These are phyloP conservation scores for Triplophysa rosa DNA, from an alignment of 2,113 vertebrate species.

Conservation along the genomic window DNA sequence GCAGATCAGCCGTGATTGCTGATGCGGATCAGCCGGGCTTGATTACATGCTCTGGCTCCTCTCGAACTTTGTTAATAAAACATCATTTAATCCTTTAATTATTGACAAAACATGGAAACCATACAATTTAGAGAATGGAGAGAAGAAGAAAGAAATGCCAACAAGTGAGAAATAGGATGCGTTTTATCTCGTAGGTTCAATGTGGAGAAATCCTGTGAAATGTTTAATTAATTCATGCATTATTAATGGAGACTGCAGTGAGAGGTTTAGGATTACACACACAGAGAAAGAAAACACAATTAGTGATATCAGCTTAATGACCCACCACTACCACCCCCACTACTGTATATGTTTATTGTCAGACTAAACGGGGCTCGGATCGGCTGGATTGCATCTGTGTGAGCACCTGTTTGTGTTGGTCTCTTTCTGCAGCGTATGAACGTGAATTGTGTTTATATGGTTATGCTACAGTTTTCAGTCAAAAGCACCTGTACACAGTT, in stretches of 20 bases:
- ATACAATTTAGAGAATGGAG: constrained; percentile 72
- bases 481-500: no score
- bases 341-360: constrained; percentile 64
- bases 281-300: constrained; percentile 75
- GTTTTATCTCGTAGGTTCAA: constrained; percentile 80
- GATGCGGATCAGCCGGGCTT: no score
- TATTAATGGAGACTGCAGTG: constrained; percentile 78
- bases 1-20: no score
- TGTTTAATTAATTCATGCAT: constrained; percentile 85
- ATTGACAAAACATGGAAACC: constrained; percentile 78
- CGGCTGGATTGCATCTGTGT: constrained; percentile 15
- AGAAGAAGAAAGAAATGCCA: constrained; percentile 35
- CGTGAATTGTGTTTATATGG: constrained; percentile 41
- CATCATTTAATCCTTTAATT: no score
- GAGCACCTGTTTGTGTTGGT: background rate
- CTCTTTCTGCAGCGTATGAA: background rate
- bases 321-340: constrained; percentile 69
- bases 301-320: constrained; percentile 80
- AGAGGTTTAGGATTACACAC: constrained; percentile 74
- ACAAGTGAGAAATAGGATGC: constrained; percentile 66
- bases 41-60: no score
- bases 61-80: no score
- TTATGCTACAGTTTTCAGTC: background rate
- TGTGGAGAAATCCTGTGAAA: constrained; percentile 77
- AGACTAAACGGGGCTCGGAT: constrained; percentile 58